Conservation (phyloP, 2,888 invertebrate genomes). For the Ectemnius cavifrons region DNA sequence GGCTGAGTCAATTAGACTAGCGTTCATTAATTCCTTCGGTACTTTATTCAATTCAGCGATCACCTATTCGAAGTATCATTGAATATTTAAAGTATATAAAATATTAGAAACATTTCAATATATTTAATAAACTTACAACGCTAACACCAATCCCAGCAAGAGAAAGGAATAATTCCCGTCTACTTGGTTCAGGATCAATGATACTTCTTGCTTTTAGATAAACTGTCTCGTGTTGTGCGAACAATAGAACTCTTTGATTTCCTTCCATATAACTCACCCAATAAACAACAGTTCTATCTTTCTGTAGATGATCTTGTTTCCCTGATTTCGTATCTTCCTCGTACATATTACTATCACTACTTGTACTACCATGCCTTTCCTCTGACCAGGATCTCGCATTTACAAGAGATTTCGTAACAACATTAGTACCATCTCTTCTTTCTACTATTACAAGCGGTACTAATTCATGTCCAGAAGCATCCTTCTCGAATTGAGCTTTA, state of each 20-base stretch:
- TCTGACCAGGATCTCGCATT: constrained; percentile 44
- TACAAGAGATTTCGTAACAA: constrained; percentile 25
- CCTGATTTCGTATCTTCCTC: constrained; percentile 53
- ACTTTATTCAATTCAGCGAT: constrained; percentile 50
- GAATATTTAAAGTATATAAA: not conserved
- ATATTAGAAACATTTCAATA: not conserved
- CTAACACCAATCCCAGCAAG: constrained; percentile 84
- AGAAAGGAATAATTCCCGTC: constrained; percentile 84
- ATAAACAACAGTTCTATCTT: constrained; percentile 87
- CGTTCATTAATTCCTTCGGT: constrained; percentile 84
- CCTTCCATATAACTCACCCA: constrained; percentile 90
- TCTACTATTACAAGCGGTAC: constrained; percentile 81
- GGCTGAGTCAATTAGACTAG: constrained; percentile 84
- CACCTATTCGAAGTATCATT: constrained; percentile 50
- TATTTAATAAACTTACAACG: constrained; percentile 74
- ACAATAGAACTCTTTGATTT: constrained; percentile 85
- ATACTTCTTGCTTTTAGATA: constrained; percentile 69
- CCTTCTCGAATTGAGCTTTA: constrained; percentile 85
- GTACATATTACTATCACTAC: constrained; percentile 73
- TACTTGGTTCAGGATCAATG: constrained; percentile 84
- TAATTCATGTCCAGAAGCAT: constrained; percentile 83
- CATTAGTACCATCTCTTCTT: constrained; percentile 40
- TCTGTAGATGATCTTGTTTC: constrained; percentile 80
- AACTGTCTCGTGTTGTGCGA: constrained; percentile 87
- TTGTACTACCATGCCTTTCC: constrained; percentile 27